Conservation (phyloP, 1,140 invertebrate species). For the Drosophila pseudoobscura region DNA sequence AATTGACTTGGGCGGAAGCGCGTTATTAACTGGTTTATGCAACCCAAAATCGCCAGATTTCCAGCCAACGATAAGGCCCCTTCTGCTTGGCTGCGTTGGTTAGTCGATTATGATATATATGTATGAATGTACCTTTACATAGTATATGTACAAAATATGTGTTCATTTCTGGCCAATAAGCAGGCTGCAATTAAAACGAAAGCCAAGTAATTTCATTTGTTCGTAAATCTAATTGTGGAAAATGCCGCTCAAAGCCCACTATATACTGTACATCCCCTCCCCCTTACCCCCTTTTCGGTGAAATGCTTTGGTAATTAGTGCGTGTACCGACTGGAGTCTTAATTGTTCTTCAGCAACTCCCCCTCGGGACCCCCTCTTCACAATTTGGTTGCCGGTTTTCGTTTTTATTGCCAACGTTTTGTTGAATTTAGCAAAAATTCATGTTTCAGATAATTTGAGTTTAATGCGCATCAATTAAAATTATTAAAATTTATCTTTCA, state of each 20-base stretch:
- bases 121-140: too few species aligned
- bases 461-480: constrained; percentile 80
- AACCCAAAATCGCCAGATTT: constrained; percentile 79
- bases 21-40: constrained; percentile 83
- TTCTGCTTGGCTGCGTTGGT: constrained; percentile 46
- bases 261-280: background rate
- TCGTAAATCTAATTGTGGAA: constrained; percentile 76
- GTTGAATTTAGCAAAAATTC: constrained; percentile 56
- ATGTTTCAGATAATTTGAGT: constrained; percentile 63
- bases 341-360: constrained; percentile 39
- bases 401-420: constrained; percentile 56
- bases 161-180: constrained; percentile 52
- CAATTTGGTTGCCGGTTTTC: constrained; percentile 46
- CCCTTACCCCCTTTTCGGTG: background rate
- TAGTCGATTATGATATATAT: constrained; percentile 32
- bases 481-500: constrained; percentile 68
- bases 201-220: constrained; percentile 80
- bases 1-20: constrained; percentile 80
- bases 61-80: constrained; percentile 56
- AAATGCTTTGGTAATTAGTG: constrained; percentile 77
- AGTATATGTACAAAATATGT: too few species aligned
- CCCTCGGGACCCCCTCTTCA: constrained; percentile 4
- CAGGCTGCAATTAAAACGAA: constrained; percentile 78
- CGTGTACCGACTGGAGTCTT: constrained; percentile 61
- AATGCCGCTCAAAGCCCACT: constrained; percentile 9